A percentile compares a stretch with the other conserved stretches of the same genome.
Evolutionary conservation across 1,140 invertebrate genomes (phyloP).

Genomic region (Ceratina calcarata): DNA sequence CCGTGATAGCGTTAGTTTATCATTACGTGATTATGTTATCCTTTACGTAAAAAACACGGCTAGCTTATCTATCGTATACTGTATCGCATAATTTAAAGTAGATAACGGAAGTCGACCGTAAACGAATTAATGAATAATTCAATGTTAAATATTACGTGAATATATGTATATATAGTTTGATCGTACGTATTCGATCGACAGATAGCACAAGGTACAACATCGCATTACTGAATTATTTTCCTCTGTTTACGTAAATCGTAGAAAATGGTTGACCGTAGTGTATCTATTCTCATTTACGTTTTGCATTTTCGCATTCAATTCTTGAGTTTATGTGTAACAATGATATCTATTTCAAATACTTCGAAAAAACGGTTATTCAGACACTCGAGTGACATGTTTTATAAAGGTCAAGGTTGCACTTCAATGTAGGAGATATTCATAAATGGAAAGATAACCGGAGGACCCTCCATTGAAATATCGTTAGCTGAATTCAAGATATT

Average conservation of each 20-base stretch:
- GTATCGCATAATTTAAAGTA: neutral
- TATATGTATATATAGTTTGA: too few species aligned
- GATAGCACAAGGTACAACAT: too few species aligned
- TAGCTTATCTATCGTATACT: neutral
- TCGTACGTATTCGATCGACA: too few species aligned
- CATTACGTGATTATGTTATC: conserved; percentile 49
- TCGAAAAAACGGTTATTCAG: neutral
- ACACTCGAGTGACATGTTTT: neutral
- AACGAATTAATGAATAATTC: neutral
- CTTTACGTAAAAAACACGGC: conserved; percentile 43
- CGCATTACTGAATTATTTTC: too few species aligned
- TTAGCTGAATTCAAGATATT: neutral
- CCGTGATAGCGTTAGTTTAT: conserved; percentile 25
- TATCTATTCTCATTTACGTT: too few species aligned
- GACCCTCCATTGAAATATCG: neutral
- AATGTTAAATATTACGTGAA: neutral
- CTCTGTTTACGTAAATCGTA: too few species aligned
- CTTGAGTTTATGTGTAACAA: neutral
- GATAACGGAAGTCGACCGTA: neutral
- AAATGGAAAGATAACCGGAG: conserved; percentile 14
- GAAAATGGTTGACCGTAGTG: too few species aligned
- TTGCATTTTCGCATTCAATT: neutral
- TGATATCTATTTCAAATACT: too few species aligned
- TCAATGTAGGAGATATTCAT: neutral
- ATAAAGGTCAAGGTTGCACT: conserved; percentile 35